phyloP scores from a whole-genome alignment of 2,888 invertebrate genomes.

The Troides oblongomaculatus region DNA sequence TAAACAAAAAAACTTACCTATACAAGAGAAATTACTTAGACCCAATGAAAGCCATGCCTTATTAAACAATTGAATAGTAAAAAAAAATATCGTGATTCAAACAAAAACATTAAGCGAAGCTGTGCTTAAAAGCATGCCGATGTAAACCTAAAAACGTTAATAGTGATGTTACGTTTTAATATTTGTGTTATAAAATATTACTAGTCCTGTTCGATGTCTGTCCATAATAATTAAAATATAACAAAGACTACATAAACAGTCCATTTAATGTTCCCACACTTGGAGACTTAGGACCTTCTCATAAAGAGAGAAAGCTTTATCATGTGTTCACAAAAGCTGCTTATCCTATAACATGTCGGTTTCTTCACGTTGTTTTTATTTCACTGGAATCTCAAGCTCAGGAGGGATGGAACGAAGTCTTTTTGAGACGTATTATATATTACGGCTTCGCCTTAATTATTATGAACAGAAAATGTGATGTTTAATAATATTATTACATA shows the following conservation, averaged over 20 bases:
- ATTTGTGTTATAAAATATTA: not conserved
- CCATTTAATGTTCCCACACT: too few species aligned
- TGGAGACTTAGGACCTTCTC: too few species aligned
- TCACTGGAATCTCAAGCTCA: too few species aligned
- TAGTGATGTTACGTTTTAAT: not conserved
- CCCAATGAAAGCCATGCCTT: conserved; percentile 15
- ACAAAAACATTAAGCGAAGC: conserved; percentile 46
- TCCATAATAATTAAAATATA: too few species aligned
- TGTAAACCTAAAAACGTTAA: conserved; percentile 5
- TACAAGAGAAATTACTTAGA: not conserved
- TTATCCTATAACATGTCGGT: too few species aligned
- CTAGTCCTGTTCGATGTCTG: not conserved
- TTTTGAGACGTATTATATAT: too few species aligned
- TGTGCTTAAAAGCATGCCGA: conserved; percentile 41
- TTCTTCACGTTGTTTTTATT: too few species aligned
- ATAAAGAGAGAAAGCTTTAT: too few species aligned
- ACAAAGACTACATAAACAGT: too few species aligned
- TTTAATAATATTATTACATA: not conserved
- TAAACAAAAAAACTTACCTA: conserved; percentile 23
- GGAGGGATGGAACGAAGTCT: too few species aligned
- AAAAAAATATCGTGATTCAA: conserved; percentile 27
- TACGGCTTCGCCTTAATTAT: not conserved
- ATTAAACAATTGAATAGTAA: conserved; percentile 8
- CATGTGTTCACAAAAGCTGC: too few species aligned
- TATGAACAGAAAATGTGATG: not conserved